Evolutionary conservation across 2,797 vertebrate genomes (phyloP), one percentile per base, ranked within the genome.

Genomic region (Dermochelys coriacea): DNA sequence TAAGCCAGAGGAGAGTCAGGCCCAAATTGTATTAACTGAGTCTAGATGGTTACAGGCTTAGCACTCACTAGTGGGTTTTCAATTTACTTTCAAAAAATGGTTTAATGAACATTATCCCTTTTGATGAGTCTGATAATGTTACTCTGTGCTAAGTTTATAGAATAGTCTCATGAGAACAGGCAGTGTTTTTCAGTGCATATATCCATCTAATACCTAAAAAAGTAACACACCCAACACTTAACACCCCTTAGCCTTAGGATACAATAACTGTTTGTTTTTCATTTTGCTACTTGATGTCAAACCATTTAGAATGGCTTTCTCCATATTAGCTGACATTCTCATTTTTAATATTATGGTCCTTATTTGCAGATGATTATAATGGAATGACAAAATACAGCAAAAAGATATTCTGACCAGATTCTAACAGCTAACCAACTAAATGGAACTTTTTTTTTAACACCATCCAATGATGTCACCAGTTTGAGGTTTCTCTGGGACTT

Each of bases 381-480:
- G 82, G 95, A 98, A 98, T 98, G 97, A 97, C 97, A 98, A 97
- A 98, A 97, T 45, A 64, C 54, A 93, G 82, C 83, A 82, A 88
- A 96, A 96, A 95, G 95, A 12, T 74, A 93, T 92, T 91, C 71
- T 91, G 95, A 97, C 97, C 41, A 54, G 96, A 98, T 98, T 98
- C 96, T 95, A 97, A 98, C 98, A 98, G 98, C 97, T 98, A 98
- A 98, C 97, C 98, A 99, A 98, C 98, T 98, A 99, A 99, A 98
- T 98, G 97, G 98, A 99, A 98, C 98, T 98, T 98, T 98, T 98
- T 98, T 98, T 98, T 98, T 98, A 98, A 98, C 97, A 98, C 98
- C 98, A 99, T 99, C 98, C 98, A 99, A 98, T 99, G 99, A 99
- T 99, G 99, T 99, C 99, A 99, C 98, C 97, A 98, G 96, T 98